phyloP scores from a whole-genome alignment of 1,140 invertebrate species.

The Dinothrombium tinctorium region DNA sequence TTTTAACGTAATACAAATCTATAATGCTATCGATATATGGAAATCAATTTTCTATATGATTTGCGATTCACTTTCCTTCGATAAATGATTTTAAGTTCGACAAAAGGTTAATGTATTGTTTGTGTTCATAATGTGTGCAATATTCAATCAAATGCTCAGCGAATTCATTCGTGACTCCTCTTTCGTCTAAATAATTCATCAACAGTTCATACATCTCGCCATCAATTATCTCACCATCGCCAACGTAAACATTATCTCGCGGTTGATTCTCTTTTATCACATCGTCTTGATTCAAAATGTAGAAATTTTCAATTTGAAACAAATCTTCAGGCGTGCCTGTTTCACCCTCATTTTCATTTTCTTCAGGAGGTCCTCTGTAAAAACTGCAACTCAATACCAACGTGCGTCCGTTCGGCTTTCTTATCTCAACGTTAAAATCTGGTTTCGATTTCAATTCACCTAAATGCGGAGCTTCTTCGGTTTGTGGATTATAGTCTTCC shows the following conservation, averaged over 20 bases:
- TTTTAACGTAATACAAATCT: no score
- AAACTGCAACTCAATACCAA: conserved; percentile 59
- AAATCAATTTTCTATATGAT: no score
- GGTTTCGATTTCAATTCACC: conserved; percentile 30
- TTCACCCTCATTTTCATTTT: conserved; percentile 35
- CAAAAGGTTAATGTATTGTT: conserved; percentile 57
- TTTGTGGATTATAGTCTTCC: conserved; percentile 21
- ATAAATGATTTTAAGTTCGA: conserved; percentile 57
- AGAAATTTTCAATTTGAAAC: conserved; percentile 68
- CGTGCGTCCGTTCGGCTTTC: conserved; percentile 22
- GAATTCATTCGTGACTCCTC: conserved; percentile 74
- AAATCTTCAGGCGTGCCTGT: conserved; percentile 16
- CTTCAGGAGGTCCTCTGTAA: conserved; percentile 30
- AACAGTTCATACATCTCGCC: conserved; percentile 73
- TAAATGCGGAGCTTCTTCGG: neutral
- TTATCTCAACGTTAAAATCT: conserved; percentile 54
- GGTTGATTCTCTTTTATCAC: conserved; percentile 45
- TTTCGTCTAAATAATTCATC: conserved; percentile 78
- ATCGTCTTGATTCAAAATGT: conserved; percentile 23
- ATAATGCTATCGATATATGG: no score
- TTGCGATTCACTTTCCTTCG: no score
- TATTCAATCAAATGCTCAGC: conserved; percentile 57
- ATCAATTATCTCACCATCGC: conserved; percentile 67
- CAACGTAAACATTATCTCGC: conserved; percentile 54
- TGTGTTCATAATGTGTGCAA: conserved; percentile 69